Evolutionary conservation across 1,140 invertebrate species (phyloP), one percentile per base, ranked within the genome.

Genomic region (Drosophila leontia): DNA sequence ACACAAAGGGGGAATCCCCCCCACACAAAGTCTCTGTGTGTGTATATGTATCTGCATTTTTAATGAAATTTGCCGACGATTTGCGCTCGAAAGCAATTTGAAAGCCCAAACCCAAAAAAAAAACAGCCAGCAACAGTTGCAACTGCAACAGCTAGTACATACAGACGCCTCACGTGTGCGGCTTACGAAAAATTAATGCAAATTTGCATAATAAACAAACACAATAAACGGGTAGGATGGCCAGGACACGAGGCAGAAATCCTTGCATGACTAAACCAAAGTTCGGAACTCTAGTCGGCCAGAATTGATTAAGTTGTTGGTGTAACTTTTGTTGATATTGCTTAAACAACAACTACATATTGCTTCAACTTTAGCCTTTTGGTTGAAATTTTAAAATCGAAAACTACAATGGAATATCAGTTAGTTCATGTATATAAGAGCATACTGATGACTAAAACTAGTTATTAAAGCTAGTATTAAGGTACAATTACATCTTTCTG

Each of bases 191-290:
- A 90, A 84, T 90, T 90, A 90, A 90, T 90, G 74, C 62, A 78
- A 81, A 90, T 90, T 90, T 90, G 68, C 85, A 81, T 90, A 88
- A 84, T 88, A 90, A 90, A 87, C 79, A 88, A 83, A 87, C 77
- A 84, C 65, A 88, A 88, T 88, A 84, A 84, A 71, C 57, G 63
- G 37, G 23, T 23, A 12, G 67, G 65, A 39, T 35, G 51, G 51
- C 34, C 26, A 57, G 34, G 29, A 45, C 67, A 51, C 32, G 34
- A 39, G 34, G 62, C 53, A 42, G 19, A 55, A 75, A 61, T 61
- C 56, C 64, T 84, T 77, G 83, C 84, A 86, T 87, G 83, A 82
- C 82, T 71, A 60, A 59, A 59, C 35, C 37, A 56, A 76, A 81
- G 60, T 70, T 63, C 37, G n/a, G 51, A 79, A 67, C 82, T 39